Conservation (phyloP, 2,797 vertebrate genomes). For the Capromys pilorides region DNA sequence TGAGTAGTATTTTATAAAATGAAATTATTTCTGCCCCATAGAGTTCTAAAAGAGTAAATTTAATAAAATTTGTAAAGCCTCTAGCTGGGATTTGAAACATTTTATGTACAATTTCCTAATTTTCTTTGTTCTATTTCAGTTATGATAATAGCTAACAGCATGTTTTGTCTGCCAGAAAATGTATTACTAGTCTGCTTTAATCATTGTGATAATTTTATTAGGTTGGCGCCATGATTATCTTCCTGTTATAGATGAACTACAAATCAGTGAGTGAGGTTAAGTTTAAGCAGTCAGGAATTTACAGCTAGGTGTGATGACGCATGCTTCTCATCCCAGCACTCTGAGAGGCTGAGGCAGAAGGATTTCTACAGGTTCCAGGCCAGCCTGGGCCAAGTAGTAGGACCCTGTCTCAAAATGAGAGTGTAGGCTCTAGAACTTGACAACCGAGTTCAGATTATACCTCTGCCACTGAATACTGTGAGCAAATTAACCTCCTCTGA, state of each 20-base stretch:
- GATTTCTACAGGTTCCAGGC: neutral
- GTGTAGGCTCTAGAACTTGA: neutral
- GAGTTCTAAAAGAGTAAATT: slow-evolving; percentile 10
- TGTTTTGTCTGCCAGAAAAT: neutral
- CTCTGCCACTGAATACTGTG: neutral
- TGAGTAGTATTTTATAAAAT: neutral
- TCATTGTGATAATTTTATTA: neutral
- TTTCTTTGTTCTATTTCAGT: slow-evolving; percentile 19
- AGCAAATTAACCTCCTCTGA: neutral
- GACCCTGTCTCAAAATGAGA: neutral
- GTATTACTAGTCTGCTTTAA: slow-evolving; percentile 9
- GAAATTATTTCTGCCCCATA: neutral
- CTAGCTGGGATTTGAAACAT: slow-evolving; percentile 43
- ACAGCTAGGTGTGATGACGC: neutral
- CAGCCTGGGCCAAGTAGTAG: neutral
- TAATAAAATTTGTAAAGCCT: neutral
- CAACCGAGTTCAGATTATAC: neutral
- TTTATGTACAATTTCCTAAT: neutral
- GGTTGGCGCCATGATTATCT: neutral
- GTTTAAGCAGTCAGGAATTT: neutral
- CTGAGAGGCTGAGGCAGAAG: neutral
- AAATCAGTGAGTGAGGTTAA: neutral
- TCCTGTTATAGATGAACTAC: slow-evolving; percentile 27
- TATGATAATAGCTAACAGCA: neutral
- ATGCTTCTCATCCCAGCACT: neutral